Percentiles rank a stretch among this genome's conserved stretches.
Conservation (phyloP, 2,888 invertebrate species). For the Heliconius sara region DNA sequence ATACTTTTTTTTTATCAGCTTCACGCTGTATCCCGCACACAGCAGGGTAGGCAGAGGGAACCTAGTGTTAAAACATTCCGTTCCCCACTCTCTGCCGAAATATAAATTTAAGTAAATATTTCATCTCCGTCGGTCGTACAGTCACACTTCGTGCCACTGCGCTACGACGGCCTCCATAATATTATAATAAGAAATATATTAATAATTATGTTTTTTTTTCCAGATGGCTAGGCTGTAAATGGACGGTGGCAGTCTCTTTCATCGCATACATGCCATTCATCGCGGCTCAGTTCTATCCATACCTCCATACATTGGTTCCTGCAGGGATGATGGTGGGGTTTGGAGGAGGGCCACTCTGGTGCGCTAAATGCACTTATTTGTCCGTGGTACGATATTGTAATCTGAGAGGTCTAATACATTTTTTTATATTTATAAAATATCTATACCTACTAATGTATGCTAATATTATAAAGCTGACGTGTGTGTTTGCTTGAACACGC, state of each 20-base stretch:
- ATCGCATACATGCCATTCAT: constrained; percentile 96
- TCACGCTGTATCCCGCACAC: no score
- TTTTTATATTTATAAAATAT: background rate
- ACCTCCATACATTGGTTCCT: constrained; percentile 92
- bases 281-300: constrained; percentile 94
- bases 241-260: constrained; percentile 93
- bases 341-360: constrained; percentile 97
- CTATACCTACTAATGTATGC: background rate
- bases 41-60: no score
- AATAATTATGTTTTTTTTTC: background rate
- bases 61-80: no score
- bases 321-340: constrained; percentile 93
- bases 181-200: background rate
- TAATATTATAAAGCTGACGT: background rate
- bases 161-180: background rate
- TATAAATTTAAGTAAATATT: no score
- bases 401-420: background rate
- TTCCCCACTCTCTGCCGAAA: background rate
- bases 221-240: constrained; percentile 95
- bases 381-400: constrained; percentile 86
- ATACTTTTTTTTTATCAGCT: no score
- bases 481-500: background rate
- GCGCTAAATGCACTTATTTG: constrained; percentile 96
- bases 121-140: background rate
- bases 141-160: background rate